A percentile compares a stretch with the other conserved stretches of the same genome.
Conservation (phyloP, 2,113 vertebrate genomes). For the Notarius quadriscutis region DNA sequence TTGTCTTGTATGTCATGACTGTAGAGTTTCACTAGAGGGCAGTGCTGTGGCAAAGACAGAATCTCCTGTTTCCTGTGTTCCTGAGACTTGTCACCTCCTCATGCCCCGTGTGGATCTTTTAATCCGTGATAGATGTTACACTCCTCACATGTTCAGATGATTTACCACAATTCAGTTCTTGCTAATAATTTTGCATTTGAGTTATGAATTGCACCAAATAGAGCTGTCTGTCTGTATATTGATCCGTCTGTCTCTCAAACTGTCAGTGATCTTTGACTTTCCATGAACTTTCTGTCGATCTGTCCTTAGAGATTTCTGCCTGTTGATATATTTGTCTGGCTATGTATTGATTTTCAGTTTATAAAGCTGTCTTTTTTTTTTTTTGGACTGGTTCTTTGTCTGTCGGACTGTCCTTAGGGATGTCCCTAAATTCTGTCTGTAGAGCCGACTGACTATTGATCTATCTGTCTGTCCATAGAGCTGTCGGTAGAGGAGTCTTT, state of each 20-base stretch:
- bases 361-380: neutral
- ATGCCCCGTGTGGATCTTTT: neutral
- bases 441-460: neutral
- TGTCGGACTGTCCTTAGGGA: neutral
- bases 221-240: neutral
- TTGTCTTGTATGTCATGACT: slow-evolving; percentile 14
- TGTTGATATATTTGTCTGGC: neutral
- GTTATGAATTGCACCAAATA: neutral
- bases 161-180: no score
- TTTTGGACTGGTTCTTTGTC: neutral
- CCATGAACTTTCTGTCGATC: neutral
- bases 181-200: neutral
- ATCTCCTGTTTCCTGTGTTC: no score
- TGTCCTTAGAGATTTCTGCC: neutral
- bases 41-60: slow-evolving; percentile 9
- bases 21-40: slow-evolving; percentile 42
- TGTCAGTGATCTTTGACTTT: neutral
- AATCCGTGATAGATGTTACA: neutral
- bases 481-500: neutral
- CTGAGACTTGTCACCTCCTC: neutral
- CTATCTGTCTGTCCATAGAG: neutral
- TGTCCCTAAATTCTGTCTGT: neutral
- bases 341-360: neutral
- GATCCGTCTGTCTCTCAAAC: neutral
- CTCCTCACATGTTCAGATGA: neutral